Base-by-base conservation (phyloP, 2,797 vertebrate species). In the Artibeus jamaicensis region DNA sequence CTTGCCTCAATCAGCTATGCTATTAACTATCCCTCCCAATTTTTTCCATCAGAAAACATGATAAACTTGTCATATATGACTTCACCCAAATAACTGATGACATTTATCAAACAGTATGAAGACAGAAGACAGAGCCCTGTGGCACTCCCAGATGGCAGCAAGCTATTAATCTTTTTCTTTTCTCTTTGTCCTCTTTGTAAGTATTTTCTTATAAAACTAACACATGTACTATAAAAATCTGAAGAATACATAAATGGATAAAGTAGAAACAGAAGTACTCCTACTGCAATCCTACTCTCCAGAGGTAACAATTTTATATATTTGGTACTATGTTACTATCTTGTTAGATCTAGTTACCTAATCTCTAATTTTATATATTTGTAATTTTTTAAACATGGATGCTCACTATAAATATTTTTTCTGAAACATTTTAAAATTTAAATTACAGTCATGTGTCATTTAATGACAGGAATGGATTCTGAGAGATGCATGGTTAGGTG, bases 31-130 rank as follows among this genome's bases (percentile, higher is more conserved):
- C 6, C 67, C 29, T 89, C 83, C 77, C 39, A 94, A 89, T 29
- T 67, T 73, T 95, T 86, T 48, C 24, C 26, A 81, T 85, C 53
- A 87, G 15, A 82, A 95, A 96, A 83, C 89, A 92, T 94, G 86
- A 91, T 96, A 95, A 94, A 7, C 67, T 93, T 97, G 89, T 91
- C 91, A 91, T 94, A 87, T 95, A 94, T 97, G 83, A 95, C 74
- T 96, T 97, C 91, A 96, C 70, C 76, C 79, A 97, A 91, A 95
- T 96, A 97, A 95, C 16, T 93, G 93, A 93, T 95, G 95, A 96
- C 74, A 96, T 94, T 96, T 97, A 96, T 97, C 95, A 97, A 93
- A 62, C n/a, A 94, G 70, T 68, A 53, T 91, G 55, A 96, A 96
- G 19, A 89, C 50, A 86, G 42, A 77, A 96, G 91, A 92, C 89